phyloP scores from a whole-genome alignment of 2,113 vertebrate genomes.

The Poeciliopsis retropinna region DNA sequence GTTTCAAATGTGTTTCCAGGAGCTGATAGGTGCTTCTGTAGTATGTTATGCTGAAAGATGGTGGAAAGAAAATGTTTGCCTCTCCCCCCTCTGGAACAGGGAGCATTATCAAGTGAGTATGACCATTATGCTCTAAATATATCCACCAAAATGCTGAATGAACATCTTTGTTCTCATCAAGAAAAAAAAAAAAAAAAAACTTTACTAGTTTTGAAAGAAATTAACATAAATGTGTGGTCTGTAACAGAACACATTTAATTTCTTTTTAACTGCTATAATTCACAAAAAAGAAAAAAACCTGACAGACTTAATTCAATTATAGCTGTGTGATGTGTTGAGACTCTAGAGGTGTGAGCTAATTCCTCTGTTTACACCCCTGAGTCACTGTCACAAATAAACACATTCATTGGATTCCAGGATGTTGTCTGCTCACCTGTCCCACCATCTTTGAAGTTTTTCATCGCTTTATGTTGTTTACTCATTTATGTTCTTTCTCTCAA shows the following conservation, averaged over 20 bases:
- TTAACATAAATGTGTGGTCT: not conserved
- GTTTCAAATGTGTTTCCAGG: constrained; percentile 67
- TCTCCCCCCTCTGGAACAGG: constrained; percentile 36
- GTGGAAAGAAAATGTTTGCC: constrained; percentile 38
- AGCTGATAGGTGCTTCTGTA: constrained; percentile 67
- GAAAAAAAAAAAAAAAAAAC: not conserved
- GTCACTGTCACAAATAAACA: constrained; percentile 78
- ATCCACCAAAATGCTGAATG: constrained; percentile 35
- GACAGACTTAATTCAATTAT: constrained; percentile 78
- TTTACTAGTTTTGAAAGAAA: not conserved
- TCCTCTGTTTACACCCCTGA: constrained; percentile 78
- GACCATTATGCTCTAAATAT: constrained; percentile 26
- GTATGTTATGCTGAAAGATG: constrained; percentile 46
- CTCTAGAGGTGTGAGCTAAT: constrained; percentile 79
- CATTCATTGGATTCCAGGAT: constrained; percentile 72
- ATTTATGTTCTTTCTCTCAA: constrained; percentile 73
- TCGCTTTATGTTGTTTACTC: constrained; percentile 79
- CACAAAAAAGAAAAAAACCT: constrained; percentile 19
- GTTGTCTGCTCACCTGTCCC: constrained; percentile 74
- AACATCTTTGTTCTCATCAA: not conserved
- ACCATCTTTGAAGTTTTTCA: constrained; percentile 78
- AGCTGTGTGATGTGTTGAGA: constrained; percentile 60
- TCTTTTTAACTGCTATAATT: constrained; percentile 39
- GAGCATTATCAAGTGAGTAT: constrained; percentile 33
- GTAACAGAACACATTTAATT: not conserved